These are phyloP conservation scores for Sinocyclocheilus anophthalmus DNA, from an alignment of 2,113 vertebrate genomes.

Conservation along the genomic window DNA sequence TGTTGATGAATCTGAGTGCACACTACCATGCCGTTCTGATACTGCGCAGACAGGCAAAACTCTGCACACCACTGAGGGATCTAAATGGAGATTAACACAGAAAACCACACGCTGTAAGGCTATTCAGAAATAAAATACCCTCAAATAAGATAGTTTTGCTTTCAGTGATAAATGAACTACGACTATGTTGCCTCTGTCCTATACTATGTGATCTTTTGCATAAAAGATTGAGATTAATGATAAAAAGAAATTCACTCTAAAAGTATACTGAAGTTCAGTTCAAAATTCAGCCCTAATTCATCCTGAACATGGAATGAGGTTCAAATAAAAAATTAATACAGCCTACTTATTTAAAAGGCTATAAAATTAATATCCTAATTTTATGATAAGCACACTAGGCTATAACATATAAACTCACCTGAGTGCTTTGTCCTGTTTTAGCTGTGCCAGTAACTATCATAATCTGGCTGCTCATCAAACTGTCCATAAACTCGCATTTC, in stretches of 20 bases:
- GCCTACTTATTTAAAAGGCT: background rate
- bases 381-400: background rate
- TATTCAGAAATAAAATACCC: background rate
- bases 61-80: slow-evolving; percentile 90
- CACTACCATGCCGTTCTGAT: slow-evolving; percentile 77
- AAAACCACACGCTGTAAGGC: slow-evolving; percentile 46
- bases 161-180: background rate
- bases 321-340: background rate
- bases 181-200: background rate
- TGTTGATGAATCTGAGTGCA: slow-evolving; percentile 79
- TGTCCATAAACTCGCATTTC: slow-evolving; percentile 80
- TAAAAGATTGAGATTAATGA: background rate
- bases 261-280: background rate
- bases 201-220: background rate
- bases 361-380: background rate
- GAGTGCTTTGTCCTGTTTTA: slow-evolving; percentile 86
- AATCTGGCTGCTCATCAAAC: slow-evolving; percentile 77
- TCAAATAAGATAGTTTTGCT: background rate
- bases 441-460: slow-evolving; percentile 82
- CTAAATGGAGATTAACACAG: slow-evolving; percentile 66
- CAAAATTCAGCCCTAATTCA: background rate
- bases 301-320: background rate
- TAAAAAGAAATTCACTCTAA: background rate
- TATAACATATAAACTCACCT: slow-evolving; percentile 74
- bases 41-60: slow-evolving; percentile 80